Conservation (phyloP, 2,797 vertebrate genomes). For the Poeciliopsis gracilis region DNA sequence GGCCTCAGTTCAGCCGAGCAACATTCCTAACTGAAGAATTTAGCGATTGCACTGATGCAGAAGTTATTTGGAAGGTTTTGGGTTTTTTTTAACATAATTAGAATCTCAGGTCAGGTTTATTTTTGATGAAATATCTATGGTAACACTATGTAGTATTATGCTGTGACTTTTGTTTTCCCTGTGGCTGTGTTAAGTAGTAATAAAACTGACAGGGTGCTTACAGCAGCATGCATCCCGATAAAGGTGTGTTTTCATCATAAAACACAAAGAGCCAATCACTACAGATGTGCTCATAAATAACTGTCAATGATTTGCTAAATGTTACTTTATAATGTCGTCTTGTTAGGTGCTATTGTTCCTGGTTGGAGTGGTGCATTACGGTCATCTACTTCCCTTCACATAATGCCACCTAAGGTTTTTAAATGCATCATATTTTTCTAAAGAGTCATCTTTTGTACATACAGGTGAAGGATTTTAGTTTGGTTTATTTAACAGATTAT, state of each 20-base stretch:
- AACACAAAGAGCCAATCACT: background rate
- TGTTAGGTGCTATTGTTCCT: background rate
- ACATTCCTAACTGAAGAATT: background rate
- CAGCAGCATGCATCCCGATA: background rate
- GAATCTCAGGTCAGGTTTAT: background rate
- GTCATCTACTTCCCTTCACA: slow-evolving; percentile 5
- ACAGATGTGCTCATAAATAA: background rate
- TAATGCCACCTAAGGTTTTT: background rate
- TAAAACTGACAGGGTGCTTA: background rate
- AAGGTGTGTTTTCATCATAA: background rate
- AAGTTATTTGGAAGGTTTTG: background rate
- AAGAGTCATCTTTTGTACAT: slow-evolving; percentile 3
- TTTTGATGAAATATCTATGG: slow-evolving; percentile 10
- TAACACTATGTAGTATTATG: background rate
- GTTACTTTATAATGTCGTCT: background rate
- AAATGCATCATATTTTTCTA: background rate
- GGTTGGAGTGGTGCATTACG: background rate
- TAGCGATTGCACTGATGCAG: background rate
- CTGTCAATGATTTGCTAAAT: background rate
- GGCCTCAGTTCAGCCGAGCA: background rate
- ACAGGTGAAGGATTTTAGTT: slow-evolving; percentile 5
- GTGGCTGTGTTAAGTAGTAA: background rate
- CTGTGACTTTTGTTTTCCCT: background rate
- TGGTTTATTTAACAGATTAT: background rate
- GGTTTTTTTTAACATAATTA: no score